Evolutionary conservation across 1,140 invertebrate genomes (phyloP).

Genomic region (Drosophila willistoni): DNA sequence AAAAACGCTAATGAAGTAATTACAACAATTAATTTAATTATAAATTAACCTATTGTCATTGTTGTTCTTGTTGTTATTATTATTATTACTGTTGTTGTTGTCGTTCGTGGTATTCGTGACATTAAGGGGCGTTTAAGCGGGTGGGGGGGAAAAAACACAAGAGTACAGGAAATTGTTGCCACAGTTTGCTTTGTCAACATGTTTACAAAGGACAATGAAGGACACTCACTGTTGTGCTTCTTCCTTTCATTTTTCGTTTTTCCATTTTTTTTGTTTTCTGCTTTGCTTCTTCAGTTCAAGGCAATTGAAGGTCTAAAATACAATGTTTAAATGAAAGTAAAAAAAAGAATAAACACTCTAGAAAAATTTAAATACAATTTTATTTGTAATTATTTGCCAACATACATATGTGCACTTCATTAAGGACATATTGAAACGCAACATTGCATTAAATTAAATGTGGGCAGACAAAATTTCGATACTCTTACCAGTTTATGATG

Average conservation of each 20-base stretch:
- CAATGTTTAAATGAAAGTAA: neutral
- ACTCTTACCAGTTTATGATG: neutral
- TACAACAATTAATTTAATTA: conserved; percentile 82
- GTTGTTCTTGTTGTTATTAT: conserved; percentile 9
- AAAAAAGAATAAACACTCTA: neutral
- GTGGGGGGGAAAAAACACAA: neutral
- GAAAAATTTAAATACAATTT: neutral
- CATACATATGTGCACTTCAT: conserved; percentile 33
- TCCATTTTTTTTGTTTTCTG: neutral
- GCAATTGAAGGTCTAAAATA: neutral
- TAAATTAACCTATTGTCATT: conserved; percentile 78
- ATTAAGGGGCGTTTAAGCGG: conserved; percentile 47
- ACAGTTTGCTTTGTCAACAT: conserved; percentile 60
- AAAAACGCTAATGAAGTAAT: conserved; percentile 76
- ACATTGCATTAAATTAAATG: neutral
- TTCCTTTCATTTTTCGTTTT: neutral
- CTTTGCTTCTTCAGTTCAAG: neutral
- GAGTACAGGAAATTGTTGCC: conserved; percentile 9
- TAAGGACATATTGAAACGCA: conserved; percentile 45
- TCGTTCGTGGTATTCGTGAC: conserved; percentile 36
- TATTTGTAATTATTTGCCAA: neutral
- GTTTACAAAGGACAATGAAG: conserved; percentile 73
- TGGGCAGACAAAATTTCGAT: neutral
- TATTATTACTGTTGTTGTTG: neutral
- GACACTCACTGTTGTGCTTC: conserved; percentile 24